Percentiles rank a stretch among this genome's conserved stretches.
phyloP scores from a whole-genome alignment of 2,797 vertebrate genomes.

The Orientallactaga sibirica region DNA sequence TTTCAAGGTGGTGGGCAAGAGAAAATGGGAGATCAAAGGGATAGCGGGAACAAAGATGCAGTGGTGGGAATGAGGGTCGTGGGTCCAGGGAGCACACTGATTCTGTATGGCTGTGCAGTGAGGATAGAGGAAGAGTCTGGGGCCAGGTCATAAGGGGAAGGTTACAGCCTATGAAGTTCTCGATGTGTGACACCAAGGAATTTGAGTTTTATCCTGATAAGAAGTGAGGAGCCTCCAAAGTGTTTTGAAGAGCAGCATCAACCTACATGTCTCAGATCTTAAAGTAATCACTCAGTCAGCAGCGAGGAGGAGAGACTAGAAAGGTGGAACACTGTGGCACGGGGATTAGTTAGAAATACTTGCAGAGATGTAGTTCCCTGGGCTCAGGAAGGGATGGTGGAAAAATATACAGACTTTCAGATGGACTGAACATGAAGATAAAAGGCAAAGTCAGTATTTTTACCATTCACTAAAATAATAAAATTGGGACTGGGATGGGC shows the following conservation, averaged over 20 bases:
- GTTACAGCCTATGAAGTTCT: background rate
- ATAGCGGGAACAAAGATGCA: background rate
- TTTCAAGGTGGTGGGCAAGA: background rate
- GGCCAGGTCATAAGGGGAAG: background rate
- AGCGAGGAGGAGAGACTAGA: background rate
- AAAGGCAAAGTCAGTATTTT: background rate
- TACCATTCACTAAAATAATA: background rate
- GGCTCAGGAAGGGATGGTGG: background rate
- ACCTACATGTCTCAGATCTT: background rate
- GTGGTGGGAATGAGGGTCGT: background rate
- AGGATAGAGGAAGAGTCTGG: background rate
- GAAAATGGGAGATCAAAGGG: background rate
- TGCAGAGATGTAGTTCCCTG: background rate
- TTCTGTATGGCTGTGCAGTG: background rate
- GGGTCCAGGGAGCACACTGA: background rate
- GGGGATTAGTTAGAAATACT: background rate
- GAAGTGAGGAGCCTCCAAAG: background rate
- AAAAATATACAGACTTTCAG: background rate
- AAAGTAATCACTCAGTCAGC: background rate
- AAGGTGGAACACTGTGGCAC: background rate
- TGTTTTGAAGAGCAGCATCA: background rate
- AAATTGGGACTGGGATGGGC: background rate
- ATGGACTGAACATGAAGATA: background rate
- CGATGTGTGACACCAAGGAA: background rate
- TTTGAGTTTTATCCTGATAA: constrained; percentile 7